Evolutionary conservation across 2,888 invertebrate species (phyloP).

Genomic region (Pseudanteris insignis): DNA sequence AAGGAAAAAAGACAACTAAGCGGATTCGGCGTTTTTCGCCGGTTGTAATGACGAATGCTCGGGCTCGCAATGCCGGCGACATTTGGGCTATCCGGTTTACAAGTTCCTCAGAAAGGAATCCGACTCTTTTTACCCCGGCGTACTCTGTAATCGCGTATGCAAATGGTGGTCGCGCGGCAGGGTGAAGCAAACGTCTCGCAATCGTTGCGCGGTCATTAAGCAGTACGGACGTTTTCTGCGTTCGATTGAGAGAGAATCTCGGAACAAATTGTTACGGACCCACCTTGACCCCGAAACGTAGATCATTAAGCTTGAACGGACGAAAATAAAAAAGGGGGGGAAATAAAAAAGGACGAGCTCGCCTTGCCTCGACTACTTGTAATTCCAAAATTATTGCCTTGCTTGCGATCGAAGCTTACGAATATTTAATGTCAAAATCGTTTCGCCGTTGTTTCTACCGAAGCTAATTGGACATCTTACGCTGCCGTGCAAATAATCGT

Average conservation of each 20-base stretch:
- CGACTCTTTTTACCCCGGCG: conserved; percentile 49
- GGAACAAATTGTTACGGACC: conserved; percentile 46
- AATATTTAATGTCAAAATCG: conserved; percentile 33
- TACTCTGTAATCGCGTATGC: conserved; percentile 66
- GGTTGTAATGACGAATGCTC: too few relatives aligned
- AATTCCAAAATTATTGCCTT: conserved; percentile 39
- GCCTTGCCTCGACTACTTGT: conserved; percentile 36
- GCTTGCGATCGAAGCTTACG: conserved; percentile 12
- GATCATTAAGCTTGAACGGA: conserved; percentile 34
- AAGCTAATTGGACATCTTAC: too few relatives aligned
- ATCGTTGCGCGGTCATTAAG: conserved; percentile 60
- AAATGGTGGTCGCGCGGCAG: conserved; percentile 57
- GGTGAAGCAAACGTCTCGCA: conserved; percentile 63
- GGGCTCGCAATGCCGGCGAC: too few relatives aligned
- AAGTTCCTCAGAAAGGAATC: conserved; percentile 54
- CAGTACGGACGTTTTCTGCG: conserved; percentile 63
- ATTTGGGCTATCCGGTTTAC: conserved; percentile 53
- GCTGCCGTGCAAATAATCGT: too few relatives aligned
- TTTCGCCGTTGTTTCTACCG: too few relatives aligned
- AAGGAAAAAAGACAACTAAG: too few relatives aligned
- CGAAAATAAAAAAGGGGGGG: too few relatives aligned
- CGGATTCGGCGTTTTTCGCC: too few relatives aligned
- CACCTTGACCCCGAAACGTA: conserved; percentile 59
- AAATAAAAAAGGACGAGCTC: conserved; percentile 32
- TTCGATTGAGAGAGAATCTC: conserved; percentile 56